These are phyloP conservation scores for Amphipyra berbera DNA, from an alignment of 2,888 invertebrate species.

Conservation along the genomic window DNA sequence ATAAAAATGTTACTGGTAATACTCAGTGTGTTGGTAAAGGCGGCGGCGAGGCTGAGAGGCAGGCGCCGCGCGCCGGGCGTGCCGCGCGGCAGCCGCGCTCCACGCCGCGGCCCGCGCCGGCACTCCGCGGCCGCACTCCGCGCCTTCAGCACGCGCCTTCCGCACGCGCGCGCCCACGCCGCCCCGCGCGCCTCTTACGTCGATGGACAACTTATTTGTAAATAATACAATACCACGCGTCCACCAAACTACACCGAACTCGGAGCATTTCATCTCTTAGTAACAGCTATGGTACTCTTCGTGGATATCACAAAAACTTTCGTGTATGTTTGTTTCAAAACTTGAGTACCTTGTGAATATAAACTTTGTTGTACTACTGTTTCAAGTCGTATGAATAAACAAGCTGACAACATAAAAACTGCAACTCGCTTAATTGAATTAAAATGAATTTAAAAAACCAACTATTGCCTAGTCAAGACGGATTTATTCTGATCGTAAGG, in stretches of 20 bases:
- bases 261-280: background rate
- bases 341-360: background rate
- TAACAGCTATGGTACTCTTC: background rate
- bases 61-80: background rate
- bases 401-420: background rate
- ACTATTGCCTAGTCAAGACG: background rate
- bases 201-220: conserved; percentile 15
- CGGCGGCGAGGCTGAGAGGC: no score
- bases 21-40: no score
- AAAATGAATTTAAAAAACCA: conserved; percentile 1
- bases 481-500: background rate
- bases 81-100: background rate
- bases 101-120: conserved; percentile 7
- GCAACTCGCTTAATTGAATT: background rate
- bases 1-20: no score
- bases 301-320: background rate
- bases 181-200: background rate
- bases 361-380: background rate
- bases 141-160: conserved; percentile 22
- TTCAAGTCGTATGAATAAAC: background rate
- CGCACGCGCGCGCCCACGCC: conserved; percentile 11
- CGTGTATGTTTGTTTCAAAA: conserved; percentile 1
- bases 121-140: conserved; percentile 44
- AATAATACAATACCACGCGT: conserved; percentile 16
- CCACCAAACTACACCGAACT: background rate